Percentiles rank a stretch among this genome's conserved stretches.
phyloP scores from a whole-genome alignment of 2,888 invertebrate species.

The Eupeodes latifasciatus region DNA sequence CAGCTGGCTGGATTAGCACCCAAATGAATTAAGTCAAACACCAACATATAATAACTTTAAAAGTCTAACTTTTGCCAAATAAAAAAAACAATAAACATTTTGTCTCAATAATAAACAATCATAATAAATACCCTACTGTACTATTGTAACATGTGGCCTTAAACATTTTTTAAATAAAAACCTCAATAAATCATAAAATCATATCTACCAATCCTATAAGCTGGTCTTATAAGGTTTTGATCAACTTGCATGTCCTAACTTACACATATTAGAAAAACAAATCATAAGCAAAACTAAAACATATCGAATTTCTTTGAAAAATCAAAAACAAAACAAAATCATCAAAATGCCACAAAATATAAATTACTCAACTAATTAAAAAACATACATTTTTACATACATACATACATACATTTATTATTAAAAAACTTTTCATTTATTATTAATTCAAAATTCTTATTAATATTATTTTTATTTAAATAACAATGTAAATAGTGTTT shows the following conservation, averaged over 20 bases:
- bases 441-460: conserved; percentile 44
- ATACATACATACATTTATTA: conserved; percentile 31
- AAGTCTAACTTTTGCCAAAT: conserved; percentile 61
- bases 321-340: conserved; percentile 24
- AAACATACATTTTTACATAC: conserved; percentile 31
- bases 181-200: conserved; percentile 58
- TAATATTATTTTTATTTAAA: conserved; percentile 52
- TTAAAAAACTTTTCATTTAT: conserved; percentile 48
- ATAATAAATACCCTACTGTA: conserved; percentile 42
- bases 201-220: conserved; percentile 81
- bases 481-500: conserved; percentile 80
- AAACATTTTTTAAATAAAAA: conserved; percentile 61
- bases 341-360: conserved; percentile 55
- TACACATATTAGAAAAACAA: conserved; percentile 40
- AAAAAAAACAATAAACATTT: background rate
- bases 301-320: conserved; percentile 61
- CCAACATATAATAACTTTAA: conserved; percentile 29
- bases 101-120: conserved; percentile 34
- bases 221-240: conserved; percentile 83
- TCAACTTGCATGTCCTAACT: conserved; percentile 58
- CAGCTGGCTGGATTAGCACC: conserved; percentile 72
- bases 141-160: conserved; percentile 65
- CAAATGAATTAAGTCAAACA: conserved; percentile 39
- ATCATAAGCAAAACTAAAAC: conserved; percentile 16
- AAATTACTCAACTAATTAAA: conserved; percentile 47